These are phyloP conservation scores for Cololabis saira DNA, from an alignment of 2,113 vertebrate species.

Conservation along the genomic window DNA sequence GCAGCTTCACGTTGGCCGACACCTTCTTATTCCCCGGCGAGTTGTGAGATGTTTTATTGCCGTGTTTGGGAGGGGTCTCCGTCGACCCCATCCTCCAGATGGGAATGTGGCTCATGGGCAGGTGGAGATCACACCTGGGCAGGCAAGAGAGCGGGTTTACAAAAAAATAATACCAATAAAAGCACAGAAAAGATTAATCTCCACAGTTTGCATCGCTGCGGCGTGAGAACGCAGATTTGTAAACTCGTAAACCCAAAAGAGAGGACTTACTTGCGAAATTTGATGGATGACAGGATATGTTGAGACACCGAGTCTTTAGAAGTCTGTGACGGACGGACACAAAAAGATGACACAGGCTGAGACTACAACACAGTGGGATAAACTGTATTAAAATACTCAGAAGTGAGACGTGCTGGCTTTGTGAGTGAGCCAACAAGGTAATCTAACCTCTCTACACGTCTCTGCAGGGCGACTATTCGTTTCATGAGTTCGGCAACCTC, in stretches of 20 bases:
- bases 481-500: slow-evolving; percentile 31
- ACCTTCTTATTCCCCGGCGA: slow-evolving; percentile 34
- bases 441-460: slow-evolving; percentile 53
- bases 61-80: slow-evolving; percentile 23
- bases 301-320: slow-evolving; percentile 52
- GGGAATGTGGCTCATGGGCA: slow-evolving; percentile 74
- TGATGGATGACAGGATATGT: slow-evolving; percentile 73
- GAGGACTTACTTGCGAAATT: slow-evolving; percentile 75
- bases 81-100: slow-evolving; percentile 50
- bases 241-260: background rate
- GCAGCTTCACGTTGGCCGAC: slow-evolving; percentile 61
- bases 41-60: slow-evolving; percentile 5
- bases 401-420: background rate
- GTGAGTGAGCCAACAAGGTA: background rate
- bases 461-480: slow-evolving; percentile 35
- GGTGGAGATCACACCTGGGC: slow-evolving; percentile 73
- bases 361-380: background rate
- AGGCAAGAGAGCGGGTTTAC: slow-evolving; percentile 7
- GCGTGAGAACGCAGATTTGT: too few relatives aligned
- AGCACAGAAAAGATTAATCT: background rate
- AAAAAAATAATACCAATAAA: background rate
- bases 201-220: background rate
- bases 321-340: slow-evolving; percentile 59
- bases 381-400: background rate
- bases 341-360: slow-evolving; percentile 13